A percentile compares a stretch with the other conserved stretches of the same genome.
These are phyloP conservation scores for Phlogophora meticulosa DNA, from an alignment of 2,888 invertebrate genomes.

Conservation along the genomic window DNA sequence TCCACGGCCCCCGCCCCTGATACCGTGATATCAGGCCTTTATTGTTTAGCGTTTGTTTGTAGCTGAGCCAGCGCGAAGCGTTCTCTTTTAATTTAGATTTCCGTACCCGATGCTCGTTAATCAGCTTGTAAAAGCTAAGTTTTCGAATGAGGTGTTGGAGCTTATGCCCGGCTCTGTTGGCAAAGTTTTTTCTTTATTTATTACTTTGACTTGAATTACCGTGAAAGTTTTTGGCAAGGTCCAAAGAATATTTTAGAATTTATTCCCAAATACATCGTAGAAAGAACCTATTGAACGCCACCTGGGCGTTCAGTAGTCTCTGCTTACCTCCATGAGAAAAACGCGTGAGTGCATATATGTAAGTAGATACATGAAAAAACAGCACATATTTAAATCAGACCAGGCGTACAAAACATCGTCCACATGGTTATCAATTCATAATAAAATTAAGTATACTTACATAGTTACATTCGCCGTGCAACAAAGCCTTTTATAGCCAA, in stretches of 20 bases:
- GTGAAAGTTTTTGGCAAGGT: neutral
- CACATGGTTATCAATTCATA: too few relatives aligned
- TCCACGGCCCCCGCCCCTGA: constrained; percentile 47
- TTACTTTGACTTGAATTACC: constrained; percentile 30
- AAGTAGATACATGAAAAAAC: too few relatives aligned
- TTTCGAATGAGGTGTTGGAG: constrained; percentile 36
- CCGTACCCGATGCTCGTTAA: constrained; percentile 56
- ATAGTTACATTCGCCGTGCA: neutral
- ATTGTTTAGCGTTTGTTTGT: constrained; percentile 61
- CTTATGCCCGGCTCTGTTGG: constrained; percentile 34
- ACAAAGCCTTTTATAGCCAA: constrained; percentile 22
- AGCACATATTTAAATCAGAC: too few relatives aligned
- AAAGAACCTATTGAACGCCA: too few relatives aligned
- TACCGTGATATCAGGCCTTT: constrained; percentile 49
- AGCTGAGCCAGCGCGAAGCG: constrained; percentile 43
- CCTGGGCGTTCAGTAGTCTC: too few relatives aligned
- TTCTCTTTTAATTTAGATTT: constrained; percentile 63
- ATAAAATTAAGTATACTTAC: too few relatives aligned
- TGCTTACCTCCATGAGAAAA: too few relatives aligned
- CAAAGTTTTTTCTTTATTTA: constrained; percentile 54
- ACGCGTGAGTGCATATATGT: too few relatives aligned
- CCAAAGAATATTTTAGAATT: neutral
- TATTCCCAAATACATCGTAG: too few relatives aligned
- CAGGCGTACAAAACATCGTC: too few relatives aligned
- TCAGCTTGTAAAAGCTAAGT: constrained; percentile 58